These are phyloP conservation scores for Balaenoptera acutorostrata DNA, from an alignment of 2,113 vertebrate species.

Conservation along the genomic window DNA sequence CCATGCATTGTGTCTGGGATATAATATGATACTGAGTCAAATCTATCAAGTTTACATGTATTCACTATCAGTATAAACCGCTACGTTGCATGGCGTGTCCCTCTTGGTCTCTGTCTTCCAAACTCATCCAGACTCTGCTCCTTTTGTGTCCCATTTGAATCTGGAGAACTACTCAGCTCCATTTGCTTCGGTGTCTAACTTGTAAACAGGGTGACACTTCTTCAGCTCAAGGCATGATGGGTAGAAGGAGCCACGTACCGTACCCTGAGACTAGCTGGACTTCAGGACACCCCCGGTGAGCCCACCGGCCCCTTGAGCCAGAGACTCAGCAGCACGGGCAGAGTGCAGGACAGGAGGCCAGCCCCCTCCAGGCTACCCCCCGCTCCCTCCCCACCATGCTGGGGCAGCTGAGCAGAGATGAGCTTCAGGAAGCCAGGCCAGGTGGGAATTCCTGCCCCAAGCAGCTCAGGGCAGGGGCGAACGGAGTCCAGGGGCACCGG, in stretches of 20 bases:
- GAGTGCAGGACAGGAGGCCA: background rate
- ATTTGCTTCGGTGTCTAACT: background rate
- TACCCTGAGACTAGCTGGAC: background rate
- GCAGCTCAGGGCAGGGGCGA: background rate
- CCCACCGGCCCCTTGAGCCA: background rate
- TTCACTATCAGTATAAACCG: rapidly evolving
- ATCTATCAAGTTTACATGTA: background rate
- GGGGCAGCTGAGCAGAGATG: background rate
- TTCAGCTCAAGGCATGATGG: background rate
- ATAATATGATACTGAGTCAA: no score
- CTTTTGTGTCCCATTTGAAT: background rate
- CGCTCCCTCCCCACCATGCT: rapidly evolving
- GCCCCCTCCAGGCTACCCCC: background rate
- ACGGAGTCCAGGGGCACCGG: background rate
- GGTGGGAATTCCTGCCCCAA: background rate
- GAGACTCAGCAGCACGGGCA: background rate
- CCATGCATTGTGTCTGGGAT: background rate
- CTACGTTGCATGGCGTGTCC: rapidly evolving
- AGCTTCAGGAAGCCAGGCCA: background rate
- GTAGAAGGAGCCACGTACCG: background rate
- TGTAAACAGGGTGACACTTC: background rate
- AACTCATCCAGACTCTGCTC: background rate
- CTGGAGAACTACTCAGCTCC: background rate
- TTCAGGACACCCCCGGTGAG: background rate
- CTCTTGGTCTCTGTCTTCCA: background rate